These are phyloP conservation scores for Ectropis crepuscularia DNA, from an alignment of 2,888 invertebrate species.

Conservation along the genomic window DNA sequence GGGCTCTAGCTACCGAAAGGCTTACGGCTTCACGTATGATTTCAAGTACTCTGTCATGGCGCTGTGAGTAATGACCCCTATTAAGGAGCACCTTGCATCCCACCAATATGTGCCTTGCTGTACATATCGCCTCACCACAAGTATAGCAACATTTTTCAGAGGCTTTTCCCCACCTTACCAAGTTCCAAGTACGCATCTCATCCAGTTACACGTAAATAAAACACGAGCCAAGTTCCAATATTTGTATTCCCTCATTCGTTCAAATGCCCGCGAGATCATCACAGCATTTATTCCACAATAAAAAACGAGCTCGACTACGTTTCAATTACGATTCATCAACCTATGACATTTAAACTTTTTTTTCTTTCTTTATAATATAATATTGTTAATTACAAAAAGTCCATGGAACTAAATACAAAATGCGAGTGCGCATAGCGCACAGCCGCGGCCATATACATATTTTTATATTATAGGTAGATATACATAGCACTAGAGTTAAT, in stretches of 20 bases:
- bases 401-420: slow-evolving; percentile 81
- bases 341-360: slow-evolving; percentile 64
- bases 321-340: slow-evolving; percentile 72
- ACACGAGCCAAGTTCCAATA: slow-evolving; percentile 74
- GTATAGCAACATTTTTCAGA: too few relatives aligned
- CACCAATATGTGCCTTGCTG: too few relatives aligned
- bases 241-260: slow-evolving; percentile 71
- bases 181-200: too few relatives aligned
- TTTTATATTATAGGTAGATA: slow-evolving; percentile 51
- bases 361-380: slow-evolving; percentile 64
- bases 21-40: too few relatives aligned
- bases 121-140: too few relatives aligned
- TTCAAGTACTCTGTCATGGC: too few relatives aligned
- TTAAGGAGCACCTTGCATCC: too few relatives aligned
- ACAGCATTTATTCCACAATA: slow-evolving; percentile 78
- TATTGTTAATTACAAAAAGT: slow-evolving; percentile 82
- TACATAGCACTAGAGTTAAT: slow-evolving; percentile 80
- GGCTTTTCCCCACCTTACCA: too few relatives aligned
- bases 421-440: slow-evolving; percentile 73
- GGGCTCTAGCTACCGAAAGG: too few relatives aligned
- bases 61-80: too few relatives aligned
- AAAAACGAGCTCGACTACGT: slow-evolving; percentile 77
- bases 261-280: slow-evolving; percentile 80
- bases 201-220: slow-evolving; percentile 51
- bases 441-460: slow-evolving; percentile 75